These are phyloP conservation scores for Bagarius yarrelli DNA, from an alignment of 2,113 vertebrate species.

Conservation along the genomic window DNA sequence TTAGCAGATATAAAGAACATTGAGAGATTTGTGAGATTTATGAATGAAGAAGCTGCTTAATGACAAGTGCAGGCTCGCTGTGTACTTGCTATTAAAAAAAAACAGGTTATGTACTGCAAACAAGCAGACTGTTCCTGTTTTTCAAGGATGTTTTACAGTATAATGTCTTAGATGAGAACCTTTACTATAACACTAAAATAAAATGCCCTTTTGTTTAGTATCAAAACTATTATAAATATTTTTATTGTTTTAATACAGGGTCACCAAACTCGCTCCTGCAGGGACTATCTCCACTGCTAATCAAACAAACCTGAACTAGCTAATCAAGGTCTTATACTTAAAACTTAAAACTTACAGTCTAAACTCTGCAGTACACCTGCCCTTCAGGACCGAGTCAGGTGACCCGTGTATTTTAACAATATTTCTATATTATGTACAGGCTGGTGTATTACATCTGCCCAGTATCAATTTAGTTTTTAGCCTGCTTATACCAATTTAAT, in stretches of 20 bases:
- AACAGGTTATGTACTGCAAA: no score
- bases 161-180: not conserved
- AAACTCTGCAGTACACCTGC: no score
- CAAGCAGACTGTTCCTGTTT: no score
- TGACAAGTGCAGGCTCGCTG: not conserved
- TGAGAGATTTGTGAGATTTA: not conserved
- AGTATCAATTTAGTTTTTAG: not conserved
- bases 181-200: not conserved
- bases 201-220: not conserved
- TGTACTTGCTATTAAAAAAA: not conserved
- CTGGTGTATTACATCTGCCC: not conserved
- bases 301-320: no score
- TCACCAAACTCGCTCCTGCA: no score
- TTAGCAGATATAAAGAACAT: not conserved
- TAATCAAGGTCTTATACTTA: no score
- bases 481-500: not conserved
- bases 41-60: not conserved
- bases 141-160: not conserved
- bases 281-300: no score
- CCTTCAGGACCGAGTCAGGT: no score
- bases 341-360: no score
- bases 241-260: no score
- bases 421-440: not conserved
- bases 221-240: no score
- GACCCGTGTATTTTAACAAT: not conserved